phyloP scores from a whole-genome alignment of 2,113 vertebrate species.

The Gasterosteus nipponicus region DNA sequence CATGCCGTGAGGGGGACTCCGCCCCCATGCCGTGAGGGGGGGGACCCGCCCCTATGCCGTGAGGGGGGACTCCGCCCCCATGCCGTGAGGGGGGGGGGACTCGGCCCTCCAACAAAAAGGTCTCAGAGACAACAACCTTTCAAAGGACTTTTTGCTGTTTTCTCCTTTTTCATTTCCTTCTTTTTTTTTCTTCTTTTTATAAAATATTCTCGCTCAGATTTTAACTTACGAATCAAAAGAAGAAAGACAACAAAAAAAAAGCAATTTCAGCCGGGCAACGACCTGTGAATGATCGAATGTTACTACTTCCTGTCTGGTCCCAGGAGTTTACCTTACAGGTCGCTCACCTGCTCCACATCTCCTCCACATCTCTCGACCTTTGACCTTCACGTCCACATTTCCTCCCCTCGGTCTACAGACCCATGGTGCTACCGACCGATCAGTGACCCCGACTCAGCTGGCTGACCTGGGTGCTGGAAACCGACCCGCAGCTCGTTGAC shows the following conservation, averaged over 20 bases:
- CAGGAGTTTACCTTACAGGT: conserved; percentile 89
- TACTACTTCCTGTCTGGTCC: conserved; percentile 75
- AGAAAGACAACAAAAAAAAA: conserved; percentile 83
- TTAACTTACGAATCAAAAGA: conserved; percentile 91
- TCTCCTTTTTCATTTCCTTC: conserved; percentile 84
- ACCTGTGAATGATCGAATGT: conserved; percentile 84
- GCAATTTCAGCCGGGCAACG: conserved; percentile 94
- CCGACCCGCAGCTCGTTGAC: conserved; percentile 63
- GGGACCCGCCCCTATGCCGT: too few relatives aligned
- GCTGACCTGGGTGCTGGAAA: conserved; percentile 84
- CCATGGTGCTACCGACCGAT: conserved; percentile 96
- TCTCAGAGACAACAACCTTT: conserved; percentile 80
- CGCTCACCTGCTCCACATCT: conserved; percentile 80
- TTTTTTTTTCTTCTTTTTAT: conserved; percentile 60
- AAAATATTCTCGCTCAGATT: conserved; percentile 89
- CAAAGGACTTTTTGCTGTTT: conserved; percentile 80
- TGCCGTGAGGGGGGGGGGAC: conserved; percentile 54
- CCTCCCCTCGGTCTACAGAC: conserved; percentile 86
- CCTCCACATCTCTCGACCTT: conserved; percentile 26
- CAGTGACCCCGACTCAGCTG: conserved; percentile 93
- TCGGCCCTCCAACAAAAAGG: conserved; percentile 83
- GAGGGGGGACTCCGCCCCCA: conserved; percentile 22
- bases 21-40: too few relatives aligned
- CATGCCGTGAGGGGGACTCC: too few relatives aligned
- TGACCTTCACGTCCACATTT: conserved; percentile 72